Evolutionary conservation across 2,888 invertebrate genomes (phyloP), one percentile per base, ranked within the genome.

Genomic region (Laothoe populi): DNA sequence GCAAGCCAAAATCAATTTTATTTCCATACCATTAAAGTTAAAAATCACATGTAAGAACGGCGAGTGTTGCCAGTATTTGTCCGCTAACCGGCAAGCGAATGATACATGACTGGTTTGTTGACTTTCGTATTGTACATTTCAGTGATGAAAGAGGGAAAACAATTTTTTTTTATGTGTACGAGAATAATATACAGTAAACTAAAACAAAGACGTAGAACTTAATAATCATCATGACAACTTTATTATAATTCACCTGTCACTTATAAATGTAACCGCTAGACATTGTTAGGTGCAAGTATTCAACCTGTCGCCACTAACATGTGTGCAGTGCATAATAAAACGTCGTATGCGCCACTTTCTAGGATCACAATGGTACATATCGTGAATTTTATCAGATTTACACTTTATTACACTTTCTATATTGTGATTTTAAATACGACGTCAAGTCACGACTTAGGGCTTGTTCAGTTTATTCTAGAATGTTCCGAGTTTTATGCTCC

Each of bases 351-450:
- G n/a, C 44, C 59, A 44, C 59, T 59, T 59, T 59, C 59, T 59
- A 45, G 59, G 59, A 59, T 5, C 38, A 45, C 59, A 59, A 59
- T 59, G 57, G 57, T 24, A 24, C 48, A 48, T 46, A 46, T 46
- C 40, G n/a, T 19, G 46, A 23, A 53, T 35, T 53, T 53, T 53
- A 53, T 53, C 31, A 53, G 53, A 53, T 53, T 53, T 35, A 31
- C 49, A 35, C 19, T 35, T 26, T 53, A 35, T 35, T 53, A 35
- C 31, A 53, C 53, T 53, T 53, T 53, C 53, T 53, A 53, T 53
- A 53, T 53, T 53, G 35, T 35, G 53, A 53, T 53, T 53, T 53
- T 11, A 31, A 19, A 35, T 53, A 35, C 19, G 49, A 10, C n/a
- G 19, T 31, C 53, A 11, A 35, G 53, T 53, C 53, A 53, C 53